Conservation (phyloP, 2,113 vertebrate genomes). For the Mesocricetus auratus region DNA sequence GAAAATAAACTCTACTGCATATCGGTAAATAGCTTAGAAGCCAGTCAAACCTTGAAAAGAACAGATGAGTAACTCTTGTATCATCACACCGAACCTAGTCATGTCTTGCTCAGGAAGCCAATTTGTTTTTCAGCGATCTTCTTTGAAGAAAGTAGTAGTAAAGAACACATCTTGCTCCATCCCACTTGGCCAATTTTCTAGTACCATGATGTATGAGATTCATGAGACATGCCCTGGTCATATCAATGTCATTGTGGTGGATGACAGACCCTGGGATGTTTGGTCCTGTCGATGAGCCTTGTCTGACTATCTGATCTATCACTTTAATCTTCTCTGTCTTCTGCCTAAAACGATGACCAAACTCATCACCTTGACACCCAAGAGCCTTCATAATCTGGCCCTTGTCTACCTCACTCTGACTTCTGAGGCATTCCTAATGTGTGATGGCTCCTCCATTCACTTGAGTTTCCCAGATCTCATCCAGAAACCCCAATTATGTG, state of each 20-base stretch:
- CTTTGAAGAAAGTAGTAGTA: conserved; percentile 37
- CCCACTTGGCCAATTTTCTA: conserved; percentile 59
- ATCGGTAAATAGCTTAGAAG: neutral
- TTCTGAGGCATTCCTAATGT: conserved; percentile 26
- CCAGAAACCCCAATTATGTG: neutral
- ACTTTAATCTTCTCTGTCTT: conserved; percentile 76
- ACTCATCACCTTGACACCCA: conserved; percentile 79
- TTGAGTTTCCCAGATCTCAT: neutral
- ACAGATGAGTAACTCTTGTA: neutral
- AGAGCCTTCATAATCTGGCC: conserved; percentile 66
- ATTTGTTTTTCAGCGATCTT: conserved; percentile 64
- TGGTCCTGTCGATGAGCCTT: conserved; percentile 64
- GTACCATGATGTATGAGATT: conserved; percentile 72
- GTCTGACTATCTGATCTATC: conserved; percentile 74
- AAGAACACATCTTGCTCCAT: conserved; percentile 25
- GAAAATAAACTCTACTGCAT: neutral
- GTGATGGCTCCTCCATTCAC: conserved; percentile 1
- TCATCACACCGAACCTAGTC: conserved; percentile 25
- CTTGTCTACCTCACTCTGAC: conserved; percentile 59
- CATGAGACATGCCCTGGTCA: conserved; percentile 42
- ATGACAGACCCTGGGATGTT: conserved; percentile 68
- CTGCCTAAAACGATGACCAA: conserved; percentile 73
- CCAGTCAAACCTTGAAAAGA: neutral
- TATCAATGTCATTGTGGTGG: conserved; percentile 66
- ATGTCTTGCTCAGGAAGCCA: conserved; percentile 50